Evolutionary conservation across 2,113 vertebrate genomes (phyloP).

Genomic region (Suricata suricatta): DNA sequence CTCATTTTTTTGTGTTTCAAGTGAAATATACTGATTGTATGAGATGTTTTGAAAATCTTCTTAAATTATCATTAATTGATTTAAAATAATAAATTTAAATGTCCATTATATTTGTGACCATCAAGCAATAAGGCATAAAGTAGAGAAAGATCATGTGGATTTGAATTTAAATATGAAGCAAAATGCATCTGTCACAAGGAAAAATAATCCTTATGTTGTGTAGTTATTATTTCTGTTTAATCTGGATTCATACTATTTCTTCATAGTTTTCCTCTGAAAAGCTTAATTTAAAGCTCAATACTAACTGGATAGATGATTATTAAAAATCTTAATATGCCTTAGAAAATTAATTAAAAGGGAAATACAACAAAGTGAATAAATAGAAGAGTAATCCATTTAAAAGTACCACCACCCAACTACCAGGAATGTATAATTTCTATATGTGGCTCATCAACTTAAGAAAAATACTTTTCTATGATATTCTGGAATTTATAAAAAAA

Average conservation of each 20-base stretch:
- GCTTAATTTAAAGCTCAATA: not conserved
- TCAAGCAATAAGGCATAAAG: not conserved
- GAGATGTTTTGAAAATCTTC: slow-evolving; percentile 7
- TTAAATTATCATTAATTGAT: not conserved
- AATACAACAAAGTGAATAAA: not conserved
- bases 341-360: not conserved
- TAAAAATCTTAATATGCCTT: not conserved
- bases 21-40: not conserved
- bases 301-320: not conserved
- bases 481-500: not conserved
- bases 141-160: not conserved
- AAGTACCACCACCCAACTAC: not conserved
- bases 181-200: not conserved
- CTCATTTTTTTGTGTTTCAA: not conserved
- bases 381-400: not conserved
- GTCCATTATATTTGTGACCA: not conserved
- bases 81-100: not conserved
- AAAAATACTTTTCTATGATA: not conserved
- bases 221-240: not conserved
- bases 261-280: not conserved
- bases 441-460: not conserved
- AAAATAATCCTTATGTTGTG: not conserved
- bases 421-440: not conserved
- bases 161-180: not conserved
- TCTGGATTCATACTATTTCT: not conserved